A percentile compares a stretch with the other conserved stretches of the same genome.
phyloP scores from a whole-genome alignment of 2,113 vertebrate species.

The Trogon surrucura region DNA sequence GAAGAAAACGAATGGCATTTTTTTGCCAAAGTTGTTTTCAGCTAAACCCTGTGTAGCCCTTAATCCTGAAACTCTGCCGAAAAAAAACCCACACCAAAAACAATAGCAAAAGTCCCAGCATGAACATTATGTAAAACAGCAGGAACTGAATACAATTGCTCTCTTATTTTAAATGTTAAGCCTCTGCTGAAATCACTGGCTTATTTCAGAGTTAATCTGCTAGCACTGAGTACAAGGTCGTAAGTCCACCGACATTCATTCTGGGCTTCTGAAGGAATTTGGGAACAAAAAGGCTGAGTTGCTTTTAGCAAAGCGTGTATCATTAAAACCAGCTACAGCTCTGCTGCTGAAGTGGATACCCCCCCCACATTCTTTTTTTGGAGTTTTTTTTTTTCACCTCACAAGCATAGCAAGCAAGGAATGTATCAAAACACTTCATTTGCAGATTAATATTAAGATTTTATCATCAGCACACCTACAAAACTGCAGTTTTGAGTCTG shows the following conservation, averaged over 20 bases:
- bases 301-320: not conserved
- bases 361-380: not conserved
- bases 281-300: not conserved
- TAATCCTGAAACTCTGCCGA: not conserved
- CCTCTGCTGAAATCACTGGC: not conserved
- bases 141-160: not conserved
- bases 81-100: not conserved
- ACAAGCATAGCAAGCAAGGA: not conserved
- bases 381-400: not conserved
- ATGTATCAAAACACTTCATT: not conserved
- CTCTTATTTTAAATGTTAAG: not conserved
- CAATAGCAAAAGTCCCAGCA: not conserved
- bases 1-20: not conserved
- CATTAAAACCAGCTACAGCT: not conserved
- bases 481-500: not conserved
- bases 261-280: not conserved
- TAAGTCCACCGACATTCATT: not conserved
- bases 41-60: not conserved
- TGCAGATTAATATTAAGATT: not conserved
- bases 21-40: not conserved
- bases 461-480: not conserved
- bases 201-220: not conserved
- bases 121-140: not conserved
- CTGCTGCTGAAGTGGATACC: not conserved
- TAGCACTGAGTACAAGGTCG: not conserved